Evolutionary conservation across 2,113 vertebrate species (phyloP).

Genomic region (Chinchilla lanigera): DNA sequence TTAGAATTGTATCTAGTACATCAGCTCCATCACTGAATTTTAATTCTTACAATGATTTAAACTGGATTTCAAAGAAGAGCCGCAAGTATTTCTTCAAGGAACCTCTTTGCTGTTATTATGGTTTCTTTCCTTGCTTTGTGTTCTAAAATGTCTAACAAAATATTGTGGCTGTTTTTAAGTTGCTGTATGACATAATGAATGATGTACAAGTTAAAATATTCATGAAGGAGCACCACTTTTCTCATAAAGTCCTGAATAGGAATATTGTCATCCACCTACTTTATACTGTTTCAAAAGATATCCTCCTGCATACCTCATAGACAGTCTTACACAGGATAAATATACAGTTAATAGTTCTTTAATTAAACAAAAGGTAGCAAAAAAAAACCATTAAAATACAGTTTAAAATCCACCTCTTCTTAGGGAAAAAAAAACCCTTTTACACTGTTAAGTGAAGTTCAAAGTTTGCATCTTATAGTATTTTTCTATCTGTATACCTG

Average conservation of each 20-base stretch:
- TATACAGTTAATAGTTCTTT: neutral
- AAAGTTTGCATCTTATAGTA: neutral
- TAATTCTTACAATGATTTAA: constrained; percentile 1
- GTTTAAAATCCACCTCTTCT: neutral
- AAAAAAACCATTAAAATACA: constrained; percentile 31
- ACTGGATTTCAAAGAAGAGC: constrained; percentile 36
- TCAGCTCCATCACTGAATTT: constrained; percentile 50
- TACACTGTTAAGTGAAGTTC: neutral
- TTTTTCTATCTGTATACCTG: neutral
- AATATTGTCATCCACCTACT: neutral
- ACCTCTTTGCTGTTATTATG: neutral
- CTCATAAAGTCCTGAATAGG: neutral
- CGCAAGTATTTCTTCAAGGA: constrained; percentile 1
- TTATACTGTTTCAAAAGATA: neutral
- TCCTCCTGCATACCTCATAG: neutral
- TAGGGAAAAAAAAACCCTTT: neutral
- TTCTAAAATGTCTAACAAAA: constrained; percentile 20
- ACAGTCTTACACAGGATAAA: neutral
- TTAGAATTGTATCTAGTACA: constrained; percentile 59
- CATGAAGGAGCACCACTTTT: neutral
- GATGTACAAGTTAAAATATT: neutral
- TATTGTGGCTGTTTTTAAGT: neutral
- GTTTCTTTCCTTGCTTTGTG: neutral
- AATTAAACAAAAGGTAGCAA: neutral
- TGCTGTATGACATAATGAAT: neutral